These are phyloP conservation scores for Tenebrio molitor DNA, from an alignment of 1,140 invertebrate genomes.

Conservation along the genomic window DNA sequence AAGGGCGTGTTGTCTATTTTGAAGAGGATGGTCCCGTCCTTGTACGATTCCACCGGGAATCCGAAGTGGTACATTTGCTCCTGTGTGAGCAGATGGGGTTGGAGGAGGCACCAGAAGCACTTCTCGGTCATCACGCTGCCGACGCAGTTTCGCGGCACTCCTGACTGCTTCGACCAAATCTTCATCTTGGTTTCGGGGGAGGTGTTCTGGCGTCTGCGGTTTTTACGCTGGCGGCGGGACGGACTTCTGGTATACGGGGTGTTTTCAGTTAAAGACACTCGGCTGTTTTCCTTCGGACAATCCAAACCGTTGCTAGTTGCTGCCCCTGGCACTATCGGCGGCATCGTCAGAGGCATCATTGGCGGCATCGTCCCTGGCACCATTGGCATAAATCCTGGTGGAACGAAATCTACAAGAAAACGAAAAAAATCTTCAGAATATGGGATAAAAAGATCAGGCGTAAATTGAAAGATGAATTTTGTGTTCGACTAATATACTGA, in stretches of 20 bases:
- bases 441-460: too few species aligned
- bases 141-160: too few species aligned
- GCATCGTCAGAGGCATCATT: too few species aligned
- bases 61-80: slow-evolving; percentile 78
- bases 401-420: too few species aligned
- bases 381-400: too few species aligned
- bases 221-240: slow-evolving; percentile 60
- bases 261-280: slow-evolving; percentile 42
- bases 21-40: slow-evolving; percentile 75
- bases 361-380: too few species aligned
- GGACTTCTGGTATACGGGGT: slow-evolving; percentile 53
- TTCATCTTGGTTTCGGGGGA: slow-evolving; percentile 50
- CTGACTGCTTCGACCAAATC: background rate
- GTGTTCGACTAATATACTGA: too few species aligned
- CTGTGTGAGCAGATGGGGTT: slow-evolving; percentile 73
- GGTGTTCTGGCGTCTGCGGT: slow-evolving; percentile 60
- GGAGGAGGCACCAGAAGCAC: slow-evolving; percentile 16
- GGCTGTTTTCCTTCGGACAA: slow-evolving; percentile 63
- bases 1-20: slow-evolving; percentile 62
- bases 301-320: slow-evolving; percentile 60
- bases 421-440: too few species aligned
- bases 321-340: slow-evolving; percentile 48
- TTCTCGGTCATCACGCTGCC: background rate
- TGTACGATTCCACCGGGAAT: slow-evolving; percentile 75
- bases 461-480: too few species aligned